A percentile compares a stretch with the other conserved stretches of the same genome.
Evolutionary conservation across 2,113 vertebrate genomes (phyloP).

Genomic region (Ancistrus triradiatus): DNA sequence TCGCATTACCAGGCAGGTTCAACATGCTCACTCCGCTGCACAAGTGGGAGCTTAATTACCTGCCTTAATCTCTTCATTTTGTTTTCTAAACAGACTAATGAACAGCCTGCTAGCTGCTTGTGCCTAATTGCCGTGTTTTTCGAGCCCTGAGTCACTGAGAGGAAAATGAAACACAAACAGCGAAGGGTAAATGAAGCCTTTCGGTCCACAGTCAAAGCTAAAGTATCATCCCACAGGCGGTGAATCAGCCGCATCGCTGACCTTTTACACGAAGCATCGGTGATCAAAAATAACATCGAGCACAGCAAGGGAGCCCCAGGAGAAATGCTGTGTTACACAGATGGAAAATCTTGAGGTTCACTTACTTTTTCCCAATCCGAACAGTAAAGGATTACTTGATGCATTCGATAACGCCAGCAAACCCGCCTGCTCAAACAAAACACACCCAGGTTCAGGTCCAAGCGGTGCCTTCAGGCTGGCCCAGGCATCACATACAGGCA

Average conservation of each 20-base stretch:
- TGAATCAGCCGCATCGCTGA: constrained; percentile 28
- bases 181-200: constrained; percentile 38
- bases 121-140: constrained; percentile 43
- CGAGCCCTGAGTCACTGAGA: constrained; percentile 42
- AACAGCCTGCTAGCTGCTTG: constrained; percentile 40
- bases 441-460: no score
- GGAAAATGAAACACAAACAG: constrained; percentile 39
- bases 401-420: no score
- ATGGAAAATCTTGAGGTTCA: no score
- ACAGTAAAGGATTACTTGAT: no score
- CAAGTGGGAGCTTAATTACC: constrained; percentile 45
- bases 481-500: no score
- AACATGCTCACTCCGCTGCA: constrained; percentile 7
- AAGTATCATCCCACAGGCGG: constrained; percentile 39
- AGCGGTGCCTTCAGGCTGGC: no score
- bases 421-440: no score
- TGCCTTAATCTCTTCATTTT: constrained; percentile 46
- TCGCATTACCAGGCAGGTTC: constrained; percentile 16
- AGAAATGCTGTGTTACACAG: no score
- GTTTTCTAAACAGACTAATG: constrained; percentile 48
- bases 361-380: no score
- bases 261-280: constrained; percentile 22
- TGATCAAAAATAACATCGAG: not conserved
- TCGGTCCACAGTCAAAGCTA: constrained; percentile 17
- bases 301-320: constrained; percentile 3